Base-by-base conservation (phyloP, 2,888 invertebrate species). In the Neria commutata region DNA sequence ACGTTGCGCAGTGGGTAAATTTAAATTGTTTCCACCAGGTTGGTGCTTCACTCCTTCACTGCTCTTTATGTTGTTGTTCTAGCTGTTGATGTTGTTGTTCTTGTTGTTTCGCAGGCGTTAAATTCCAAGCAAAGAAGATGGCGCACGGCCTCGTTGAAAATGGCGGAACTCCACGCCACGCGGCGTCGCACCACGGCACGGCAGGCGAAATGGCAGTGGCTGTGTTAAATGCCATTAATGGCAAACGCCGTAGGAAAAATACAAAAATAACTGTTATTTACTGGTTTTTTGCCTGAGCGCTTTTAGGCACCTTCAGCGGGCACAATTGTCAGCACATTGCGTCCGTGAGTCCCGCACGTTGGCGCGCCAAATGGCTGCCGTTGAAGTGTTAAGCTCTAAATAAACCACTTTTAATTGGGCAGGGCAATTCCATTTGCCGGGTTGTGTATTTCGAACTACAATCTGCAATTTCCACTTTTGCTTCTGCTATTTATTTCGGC, bases 211-310 rank as follows among this genome's bases (percentile, higher is more conserved):
- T 42, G 6, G 21, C 17, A 42, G 21, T 42, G 42, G 42, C 19
- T 17, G 42, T 21, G 42, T 42, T 42, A 42, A 42, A 42, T 19
- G 42, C 42, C 42, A 21, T 42, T 42, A 42, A 42, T 42, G 42
- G 42, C 42, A 21, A 42, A 42, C 21, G 19, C 21, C 21, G 5
- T 19, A 37, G 3, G 42, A 42, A 42, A 42, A 42, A 42, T 19
- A 14, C 11, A 3, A 42, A 42, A 42, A n/a, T n/a, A n/a, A n/a
- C n/a, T 42, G 42, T 21, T 21, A 42, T 42, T 42, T 42, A 42
- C 42, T 42, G 21, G 21, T 19, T 42, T 42, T 21, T 42, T 19
- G 42, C 42, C 42, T 19, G 42, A 42, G 42, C 14, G 19, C 5
- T 17, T 42, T n/a, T n/a, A n/a, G n/a, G n/a, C n/a, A n/a, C n/a